Conservation (phyloP, 1,140 invertebrate species). For the Pogonomyrmex californicus region DNA sequence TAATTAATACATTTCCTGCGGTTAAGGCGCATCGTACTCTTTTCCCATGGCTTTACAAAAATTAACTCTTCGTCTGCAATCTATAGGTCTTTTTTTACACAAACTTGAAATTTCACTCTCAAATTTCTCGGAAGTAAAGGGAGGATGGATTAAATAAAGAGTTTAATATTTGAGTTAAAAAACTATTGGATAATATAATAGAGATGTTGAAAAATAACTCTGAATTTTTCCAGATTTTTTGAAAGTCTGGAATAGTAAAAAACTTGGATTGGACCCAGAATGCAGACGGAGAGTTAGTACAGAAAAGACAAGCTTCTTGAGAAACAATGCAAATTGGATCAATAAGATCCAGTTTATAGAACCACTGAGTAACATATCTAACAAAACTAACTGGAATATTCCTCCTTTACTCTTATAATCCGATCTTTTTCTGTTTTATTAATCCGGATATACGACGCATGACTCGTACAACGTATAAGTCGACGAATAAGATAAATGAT, state of each 20-base stretch:
- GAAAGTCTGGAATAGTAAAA: no score
- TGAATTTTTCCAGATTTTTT: no score
- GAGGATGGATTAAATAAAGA: no score
- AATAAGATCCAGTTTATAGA: background rate
- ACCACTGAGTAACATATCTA: background rate
- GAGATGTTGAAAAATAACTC: no score
- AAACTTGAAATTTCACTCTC: no score
- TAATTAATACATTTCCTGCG: slow-evolving; percentile 16
- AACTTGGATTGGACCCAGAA: no score
- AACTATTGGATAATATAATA: no score
- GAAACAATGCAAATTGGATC: background rate
- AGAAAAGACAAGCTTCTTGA: background rate
- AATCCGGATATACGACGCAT: background rate
- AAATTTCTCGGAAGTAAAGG: no score
- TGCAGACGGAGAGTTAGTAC: background rate
- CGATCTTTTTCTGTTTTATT: background rate
- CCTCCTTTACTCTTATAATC: background rate
- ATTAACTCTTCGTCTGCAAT: no score
- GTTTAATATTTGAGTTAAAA: no score
- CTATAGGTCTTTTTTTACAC: no score
- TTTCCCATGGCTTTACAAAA: background rate
- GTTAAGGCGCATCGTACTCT: background rate
- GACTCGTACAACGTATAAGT: background rate
- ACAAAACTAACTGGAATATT: background rate
- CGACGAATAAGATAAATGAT: background rate